These are phyloP conservation scores for Lophura swinhoii DNA, from an alignment of 2,797 vertebrate genomes.

Conservation along the genomic window DNA sequence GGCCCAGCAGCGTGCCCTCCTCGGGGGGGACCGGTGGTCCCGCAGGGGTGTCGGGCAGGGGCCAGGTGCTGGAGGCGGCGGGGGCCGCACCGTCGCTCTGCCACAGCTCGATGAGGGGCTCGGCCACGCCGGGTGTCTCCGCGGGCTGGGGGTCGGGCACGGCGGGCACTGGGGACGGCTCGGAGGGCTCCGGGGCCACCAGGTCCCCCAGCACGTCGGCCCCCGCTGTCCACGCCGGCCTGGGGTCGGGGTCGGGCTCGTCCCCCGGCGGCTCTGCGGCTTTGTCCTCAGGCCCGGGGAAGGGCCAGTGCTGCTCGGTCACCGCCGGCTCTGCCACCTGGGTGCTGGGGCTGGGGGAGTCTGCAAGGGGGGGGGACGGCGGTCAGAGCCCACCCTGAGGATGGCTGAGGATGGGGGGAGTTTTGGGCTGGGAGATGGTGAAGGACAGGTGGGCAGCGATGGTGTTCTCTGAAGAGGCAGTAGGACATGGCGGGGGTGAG, in stretches of 20 bases:
- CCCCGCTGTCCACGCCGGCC: slow-evolving; percentile 43
- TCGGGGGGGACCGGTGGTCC: slow-evolving; percentile 17
- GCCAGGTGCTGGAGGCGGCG: neutral
- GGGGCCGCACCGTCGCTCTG: slow-evolving; percentile 71
- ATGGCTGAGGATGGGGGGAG: neutral
- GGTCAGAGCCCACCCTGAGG: neutral
- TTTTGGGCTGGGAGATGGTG: neutral
- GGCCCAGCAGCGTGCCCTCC: slow-evolving; percentile 85
- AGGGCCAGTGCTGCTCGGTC: slow-evolving; percentile 61
- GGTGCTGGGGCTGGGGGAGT: slow-evolving; percentile 60
- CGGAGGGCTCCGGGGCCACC: slow-evolving; percentile 60
- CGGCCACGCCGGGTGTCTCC: slow-evolving; percentile 30
- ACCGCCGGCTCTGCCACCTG: slow-evolving; percentile 44
- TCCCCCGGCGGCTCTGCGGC: slow-evolving; percentile 27
- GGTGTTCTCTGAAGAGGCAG: fast-evolving
- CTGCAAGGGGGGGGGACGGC: slow-evolving; percentile 41
- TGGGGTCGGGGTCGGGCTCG: neutral
- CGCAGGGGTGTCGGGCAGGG: slow-evolving; percentile 31
- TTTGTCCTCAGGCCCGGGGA: slow-evolving; percentile 39
- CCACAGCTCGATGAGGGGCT: slow-evolving; percentile 82
- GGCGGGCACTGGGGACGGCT: neutral
- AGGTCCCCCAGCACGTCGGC: slow-evolving; percentile 68
- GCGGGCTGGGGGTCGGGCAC: slow-evolving; percentile 1
- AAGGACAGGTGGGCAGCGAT: neutral
- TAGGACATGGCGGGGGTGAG: neutral